These are phyloP conservation scores for Psittacus erithacus DNA, from an alignment of 2,113 vertebrate genomes.

Conservation along the genomic window DNA sequence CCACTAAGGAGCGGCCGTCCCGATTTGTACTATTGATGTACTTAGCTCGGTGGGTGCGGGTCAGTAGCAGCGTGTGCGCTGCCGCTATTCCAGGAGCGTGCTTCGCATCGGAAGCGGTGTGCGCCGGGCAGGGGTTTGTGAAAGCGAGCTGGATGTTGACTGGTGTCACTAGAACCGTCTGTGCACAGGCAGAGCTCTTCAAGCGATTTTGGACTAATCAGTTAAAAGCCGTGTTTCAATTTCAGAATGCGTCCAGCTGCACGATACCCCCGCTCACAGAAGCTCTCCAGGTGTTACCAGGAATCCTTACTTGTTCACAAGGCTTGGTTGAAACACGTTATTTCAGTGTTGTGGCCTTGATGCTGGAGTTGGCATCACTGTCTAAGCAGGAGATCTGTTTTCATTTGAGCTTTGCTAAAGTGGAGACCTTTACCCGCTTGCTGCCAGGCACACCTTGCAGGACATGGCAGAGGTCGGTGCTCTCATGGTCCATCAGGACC, in stretches of 20 bases:
- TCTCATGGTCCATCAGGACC: rapidly evolving
- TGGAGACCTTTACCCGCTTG: rapidly evolving
- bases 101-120: rapidly evolving
- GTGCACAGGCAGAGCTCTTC: no score
- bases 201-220: rapidly evolving
- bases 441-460: rapidly evolving
- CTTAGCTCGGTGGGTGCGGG: background rate
- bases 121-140: rapidly evolving
- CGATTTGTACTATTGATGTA: rapidly evolving
- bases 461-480: rapidly evolving
- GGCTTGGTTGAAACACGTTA: rapidly evolving
- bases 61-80: rapidly evolving
- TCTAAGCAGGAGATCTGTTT: rapidly evolving
- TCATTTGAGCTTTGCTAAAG: no score
- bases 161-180: rapidly evolving
- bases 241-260: background rate
- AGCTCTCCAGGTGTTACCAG: rapidly evolving
- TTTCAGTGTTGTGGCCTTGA: rapidly evolving
- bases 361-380: rapidly evolving
- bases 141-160: rapidly evolving
- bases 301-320: rapidly evolving
- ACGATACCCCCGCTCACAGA: rapidly evolving
- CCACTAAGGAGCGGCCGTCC: rapidly evolving
- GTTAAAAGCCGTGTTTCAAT: background rate
- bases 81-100: rapidly evolving